Evolutionary conservation across 2,797 vertebrate species (phyloP), one percentile per base, ranked within the genome.

Genomic region (Acanthis flammea): DNA sequence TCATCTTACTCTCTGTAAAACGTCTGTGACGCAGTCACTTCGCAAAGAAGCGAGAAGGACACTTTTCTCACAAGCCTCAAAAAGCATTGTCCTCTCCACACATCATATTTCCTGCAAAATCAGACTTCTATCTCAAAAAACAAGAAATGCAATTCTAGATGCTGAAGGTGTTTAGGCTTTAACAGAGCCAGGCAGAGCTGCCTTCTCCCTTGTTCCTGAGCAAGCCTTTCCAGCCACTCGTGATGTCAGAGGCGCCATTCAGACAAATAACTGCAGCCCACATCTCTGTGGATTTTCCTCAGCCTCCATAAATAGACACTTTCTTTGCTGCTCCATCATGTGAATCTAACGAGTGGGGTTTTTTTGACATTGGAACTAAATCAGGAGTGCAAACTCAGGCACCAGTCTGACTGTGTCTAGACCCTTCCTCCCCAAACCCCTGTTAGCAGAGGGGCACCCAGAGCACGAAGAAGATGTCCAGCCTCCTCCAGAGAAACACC

Each of bases 261-360:
- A 86, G 79, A 83, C 79, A 94, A 83, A 81, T 70, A 81, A 72
- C 60, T 78, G 85, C 54, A 90, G 55, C 71, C 86, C 90, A 62
- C 76, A 90, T 70, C 80, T 81, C 90, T 81, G 39, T 62, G 73
- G 76, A 63, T 81, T 90, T 79, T 90, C 76, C 73, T 73, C 65
- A 58, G 83, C 62, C 63, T 84, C 60, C 90, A 66, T 75, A 94
- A 96, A 96, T 54, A 86, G 70, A 67, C 62, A 92, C 73, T 93
- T 95, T 88, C 73, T 95, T 90, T 86, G 73, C 66, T 78, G 73
- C 58, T 90, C 51, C 75, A 61, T 88, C 91, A 92, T 90, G 91
- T 87, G 92, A 95, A 76, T 73, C 61, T 84, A 95, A 82, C 48
- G 44, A 86, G 31, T 31, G 44, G 9, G 7, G 2, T 0, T 24